Evolutionary conservation across 2,797 vertebrate genomes (phyloP).

Genomic region (Girardinus metallicus): DNA sequence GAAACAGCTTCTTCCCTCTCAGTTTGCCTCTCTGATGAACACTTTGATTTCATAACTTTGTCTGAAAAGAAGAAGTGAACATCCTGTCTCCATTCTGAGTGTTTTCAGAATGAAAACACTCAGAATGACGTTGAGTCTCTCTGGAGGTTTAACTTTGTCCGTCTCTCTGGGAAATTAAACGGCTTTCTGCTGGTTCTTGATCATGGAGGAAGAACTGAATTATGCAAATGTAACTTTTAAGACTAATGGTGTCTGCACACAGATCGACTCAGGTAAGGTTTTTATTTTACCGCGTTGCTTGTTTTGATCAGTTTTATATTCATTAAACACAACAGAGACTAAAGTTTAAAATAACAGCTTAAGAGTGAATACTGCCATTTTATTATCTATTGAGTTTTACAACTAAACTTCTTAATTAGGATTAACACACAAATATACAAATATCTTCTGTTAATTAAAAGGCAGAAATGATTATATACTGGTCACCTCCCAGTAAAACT

Average conservation of each 20-base stretch:
- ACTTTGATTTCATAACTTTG: neutral
- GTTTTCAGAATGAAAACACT: neutral
- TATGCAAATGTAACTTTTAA: slow-evolving; percentile 59
- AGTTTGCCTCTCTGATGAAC: too few relatives aligned
- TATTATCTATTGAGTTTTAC: neutral
- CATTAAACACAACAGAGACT: neutral
- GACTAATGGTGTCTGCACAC: neutral
- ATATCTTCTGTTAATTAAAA: neutral
- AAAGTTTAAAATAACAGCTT: neutral
- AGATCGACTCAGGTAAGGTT: slow-evolving; percentile 36
- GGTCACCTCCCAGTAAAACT: neutral
- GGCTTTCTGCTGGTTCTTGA: neutral
- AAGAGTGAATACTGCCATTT: too few relatives aligned
- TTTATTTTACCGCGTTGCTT: neutral
- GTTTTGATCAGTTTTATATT: neutral
- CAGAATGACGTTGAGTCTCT: neutral
- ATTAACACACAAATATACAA: neutral
- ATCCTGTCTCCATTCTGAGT: neutral
- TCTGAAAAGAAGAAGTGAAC: slow-evolving; percentile 11
- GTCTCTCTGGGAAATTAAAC: neutral
- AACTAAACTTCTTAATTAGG: neutral
- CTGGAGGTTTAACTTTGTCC: neutral
- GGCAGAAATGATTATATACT: neutral
- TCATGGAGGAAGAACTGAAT: slow-evolving; percentile 62
- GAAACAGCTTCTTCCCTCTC: too few relatives aligned